Percentiles rank a stretch among this genome's conserved stretches.
Conservation (phyloP, 2,888 invertebrate genomes). For the Bursaphelenchus okinawaensis region DNA sequence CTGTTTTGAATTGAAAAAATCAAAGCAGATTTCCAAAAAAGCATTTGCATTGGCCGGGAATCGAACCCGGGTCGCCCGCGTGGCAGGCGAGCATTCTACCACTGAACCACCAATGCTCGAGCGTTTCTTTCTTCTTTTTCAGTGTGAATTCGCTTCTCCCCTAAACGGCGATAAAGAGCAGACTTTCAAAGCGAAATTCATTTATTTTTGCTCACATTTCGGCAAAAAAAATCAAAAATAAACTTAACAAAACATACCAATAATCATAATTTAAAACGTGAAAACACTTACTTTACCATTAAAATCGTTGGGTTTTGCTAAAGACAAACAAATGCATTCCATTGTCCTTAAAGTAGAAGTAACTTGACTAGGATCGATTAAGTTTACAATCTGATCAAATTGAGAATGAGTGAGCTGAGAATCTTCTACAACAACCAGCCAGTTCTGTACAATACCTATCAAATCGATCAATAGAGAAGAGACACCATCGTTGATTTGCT, state of each 20-base stretch:
- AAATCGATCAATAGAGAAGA: slow-evolving; percentile 48
- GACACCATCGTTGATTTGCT: slow-evolving; percentile 34
- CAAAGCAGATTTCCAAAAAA: too few species aligned
- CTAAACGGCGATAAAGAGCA: too few species aligned
- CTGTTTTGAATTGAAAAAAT: too few species aligned
- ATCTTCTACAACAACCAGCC: slow-evolving; percentile 35
- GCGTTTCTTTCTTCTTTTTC: background rate
- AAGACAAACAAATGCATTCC: slow-evolving; percentile 23
- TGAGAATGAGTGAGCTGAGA: slow-evolving; percentile 22
- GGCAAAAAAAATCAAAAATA: too few species aligned
- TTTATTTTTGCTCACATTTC: too few species aligned
- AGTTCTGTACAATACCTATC: slow-evolving; percentile 43
- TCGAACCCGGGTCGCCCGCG: slow-evolving; percentile 51
- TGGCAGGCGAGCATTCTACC: slow-evolving; percentile 51
- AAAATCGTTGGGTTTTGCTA: slow-evolving; percentile 20
- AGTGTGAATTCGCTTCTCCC: too few species aligned
- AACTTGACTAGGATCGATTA: slow-evolving; percentile 28
- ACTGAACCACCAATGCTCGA: slow-evolving; percentile 37
- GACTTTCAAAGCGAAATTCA: too few species aligned
- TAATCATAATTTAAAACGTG: background rate
- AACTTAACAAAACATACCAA: too few species aligned
- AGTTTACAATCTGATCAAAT: slow-evolving; percentile 22
- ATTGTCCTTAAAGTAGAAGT: slow-evolving; percentile 16
- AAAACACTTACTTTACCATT: slow-evolving; percentile 18
- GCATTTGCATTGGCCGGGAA: slow-evolving; percentile 59